These are phyloP conservation scores for Phoxinus dragarum DNA, from an alignment of 2,797 vertebrate species.

Conservation along the genomic window DNA sequence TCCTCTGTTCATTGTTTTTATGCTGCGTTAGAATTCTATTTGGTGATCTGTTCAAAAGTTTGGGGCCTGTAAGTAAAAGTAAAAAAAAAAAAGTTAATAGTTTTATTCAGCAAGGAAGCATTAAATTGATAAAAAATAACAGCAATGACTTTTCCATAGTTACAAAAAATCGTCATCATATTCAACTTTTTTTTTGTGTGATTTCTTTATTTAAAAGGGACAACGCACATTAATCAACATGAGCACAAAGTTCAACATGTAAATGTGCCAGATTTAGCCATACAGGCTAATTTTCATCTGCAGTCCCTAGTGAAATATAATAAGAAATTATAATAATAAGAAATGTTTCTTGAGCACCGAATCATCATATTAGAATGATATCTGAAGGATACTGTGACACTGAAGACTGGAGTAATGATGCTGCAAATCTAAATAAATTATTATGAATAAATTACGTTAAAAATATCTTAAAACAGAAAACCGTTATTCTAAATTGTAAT, in stretches of 20 bases:
- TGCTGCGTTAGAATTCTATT: neutral
- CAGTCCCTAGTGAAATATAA: no score
- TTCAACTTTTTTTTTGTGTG: neutral
- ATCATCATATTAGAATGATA: neutral
- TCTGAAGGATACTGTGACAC: neutral
- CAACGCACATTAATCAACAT: no score
- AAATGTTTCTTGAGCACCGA: neutral
- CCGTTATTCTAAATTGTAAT: neutral
- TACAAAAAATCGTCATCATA: neutral
- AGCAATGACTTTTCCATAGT: neutral
- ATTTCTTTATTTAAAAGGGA: no score
- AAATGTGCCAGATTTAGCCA: no score
- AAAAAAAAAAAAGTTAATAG: neutral
- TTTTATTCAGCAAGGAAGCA: neutral
- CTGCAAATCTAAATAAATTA: neutral
- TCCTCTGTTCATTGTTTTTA: neutral
- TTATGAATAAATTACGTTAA: neutral
- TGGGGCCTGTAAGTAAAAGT: no score
- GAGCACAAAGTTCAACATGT: no score
- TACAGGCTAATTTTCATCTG: no score
- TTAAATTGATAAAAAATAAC: neutral
- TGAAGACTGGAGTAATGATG: neutral
- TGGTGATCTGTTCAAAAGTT: neutral
- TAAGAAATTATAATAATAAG: no score
- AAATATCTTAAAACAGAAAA: neutral